phyloP scores from a whole-genome alignment of 2,113 vertebrate species.

The Hymenochirus boettgeri region DNA sequence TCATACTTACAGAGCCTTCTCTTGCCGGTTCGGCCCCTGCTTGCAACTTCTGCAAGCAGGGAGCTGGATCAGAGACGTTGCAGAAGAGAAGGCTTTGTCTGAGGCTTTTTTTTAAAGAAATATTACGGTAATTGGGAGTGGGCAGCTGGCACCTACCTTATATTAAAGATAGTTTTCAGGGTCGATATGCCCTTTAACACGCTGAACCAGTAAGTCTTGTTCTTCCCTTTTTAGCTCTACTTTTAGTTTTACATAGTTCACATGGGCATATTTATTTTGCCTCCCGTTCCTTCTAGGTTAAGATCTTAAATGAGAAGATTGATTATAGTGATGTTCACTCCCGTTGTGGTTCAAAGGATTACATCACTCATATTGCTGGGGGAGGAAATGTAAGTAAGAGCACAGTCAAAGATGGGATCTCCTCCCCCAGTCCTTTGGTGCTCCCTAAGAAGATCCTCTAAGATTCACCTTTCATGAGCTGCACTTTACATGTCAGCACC shows the following conservation, averaged over 20 bases:
- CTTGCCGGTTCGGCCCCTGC: too few species aligned
- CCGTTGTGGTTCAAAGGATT: constrained; percentile 90
- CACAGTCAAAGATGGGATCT: constrained; percentile 44
- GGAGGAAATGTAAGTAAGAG: constrained; percentile 86
- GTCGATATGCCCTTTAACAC: too few species aligned
- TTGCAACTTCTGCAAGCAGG: too few species aligned
- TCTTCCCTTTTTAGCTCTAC: too few species aligned
- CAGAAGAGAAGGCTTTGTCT: too few species aligned
- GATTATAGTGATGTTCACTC: constrained; percentile 83
- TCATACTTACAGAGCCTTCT: too few species aligned
- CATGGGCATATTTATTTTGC: constrained; percentile 41
- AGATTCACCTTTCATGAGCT: constrained; percentile 38
- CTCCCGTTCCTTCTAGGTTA: constrained; percentile 84
- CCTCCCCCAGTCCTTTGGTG: constrained; percentile 42
- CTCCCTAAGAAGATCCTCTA: constrained; percentile 32
- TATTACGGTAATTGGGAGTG: too few species aligned
- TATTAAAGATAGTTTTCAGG: too few species aligned
- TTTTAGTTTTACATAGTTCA: neutral
- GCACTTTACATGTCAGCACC: constrained; percentile 22
- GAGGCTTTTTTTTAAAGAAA: too few species aligned
- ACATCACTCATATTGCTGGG: constrained; percentile 80
- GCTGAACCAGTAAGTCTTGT: too few species aligned
- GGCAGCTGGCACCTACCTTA: too few species aligned
- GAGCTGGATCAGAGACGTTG: too few species aligned
- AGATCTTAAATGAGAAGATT: constrained; percentile 91